phyloP scores from a whole-genome alignment of 2,113 vertebrate species.

The Oceanites oceanicus region DNA sequence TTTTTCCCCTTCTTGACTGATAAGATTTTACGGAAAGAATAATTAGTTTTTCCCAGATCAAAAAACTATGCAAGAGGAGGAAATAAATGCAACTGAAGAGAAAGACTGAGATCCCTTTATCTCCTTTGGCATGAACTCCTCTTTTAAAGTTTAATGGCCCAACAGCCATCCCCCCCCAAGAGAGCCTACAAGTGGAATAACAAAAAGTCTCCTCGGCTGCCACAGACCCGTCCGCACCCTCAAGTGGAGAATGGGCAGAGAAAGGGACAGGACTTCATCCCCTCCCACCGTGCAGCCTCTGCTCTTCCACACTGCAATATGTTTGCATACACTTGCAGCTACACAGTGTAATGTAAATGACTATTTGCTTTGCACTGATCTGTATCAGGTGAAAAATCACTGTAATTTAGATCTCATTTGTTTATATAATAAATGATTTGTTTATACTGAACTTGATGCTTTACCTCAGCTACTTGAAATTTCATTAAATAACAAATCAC shows the following conservation, averaged over 20 bases:
- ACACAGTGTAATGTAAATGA: not conserved
- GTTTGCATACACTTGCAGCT: not conserved
- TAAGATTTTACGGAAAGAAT: not conserved
- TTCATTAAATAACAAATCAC: constrained; percentile 43
- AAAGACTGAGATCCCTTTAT: not conserved
- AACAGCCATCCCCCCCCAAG: not conserved
- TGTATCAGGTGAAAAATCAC: constrained; percentile 29
- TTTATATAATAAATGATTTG: constrained; percentile 53
- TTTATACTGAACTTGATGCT: constrained; percentile 18
- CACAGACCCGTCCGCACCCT: not conserved
- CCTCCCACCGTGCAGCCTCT: not conserved
- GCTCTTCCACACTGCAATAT: not conserved
- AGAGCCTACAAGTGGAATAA: not conserved
- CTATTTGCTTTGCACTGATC: not conserved
- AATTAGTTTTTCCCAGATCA: constrained; percentile 5
- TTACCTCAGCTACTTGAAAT: constrained; percentile 26
- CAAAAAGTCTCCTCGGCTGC: not conserved
- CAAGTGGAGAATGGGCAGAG: not conserved
- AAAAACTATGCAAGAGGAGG: not conserved
- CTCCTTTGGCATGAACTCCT: not conserved
- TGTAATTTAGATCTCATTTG: constrained; percentile 35
- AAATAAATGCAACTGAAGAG: not conserved
- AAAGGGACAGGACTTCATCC: not conserved
- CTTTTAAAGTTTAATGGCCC: not conserved
- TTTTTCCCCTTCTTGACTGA: not conserved